A percentile compares a stretch with the other conserved stretches of the same genome.
These are phyloP conservation scores for Triplophysa siluroides DNA, from an alignment of 2,113 vertebrate species.

Conservation along the genomic window DNA sequence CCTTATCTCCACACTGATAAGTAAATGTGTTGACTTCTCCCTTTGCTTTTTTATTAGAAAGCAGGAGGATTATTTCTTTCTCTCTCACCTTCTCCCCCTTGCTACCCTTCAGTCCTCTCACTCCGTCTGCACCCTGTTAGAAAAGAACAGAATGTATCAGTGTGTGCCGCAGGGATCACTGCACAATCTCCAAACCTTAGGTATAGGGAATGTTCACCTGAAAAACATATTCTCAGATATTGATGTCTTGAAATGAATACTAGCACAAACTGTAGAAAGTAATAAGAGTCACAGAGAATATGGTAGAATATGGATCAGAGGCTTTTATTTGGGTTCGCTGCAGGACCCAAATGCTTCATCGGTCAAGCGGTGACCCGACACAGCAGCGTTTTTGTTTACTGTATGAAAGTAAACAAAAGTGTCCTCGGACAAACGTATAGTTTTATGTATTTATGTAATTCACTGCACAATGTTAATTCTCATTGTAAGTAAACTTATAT, in stretches of 20 bases:
- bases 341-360: no score
- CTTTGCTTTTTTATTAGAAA: conserved; percentile 17
- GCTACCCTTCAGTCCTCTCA: conserved; percentile 86
- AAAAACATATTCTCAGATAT: conserved; percentile 24
- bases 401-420: no score
- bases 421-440: no score
- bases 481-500: no score
- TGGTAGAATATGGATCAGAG: not conserved
- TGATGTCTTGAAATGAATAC: not conserved
- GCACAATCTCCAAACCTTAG: conserved; percentile 6
- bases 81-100: conserved; percentile 88
- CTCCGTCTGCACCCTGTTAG: conserved; percentile 84
- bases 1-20: conserved; percentile 49
- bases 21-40: conserved; percentile 5
- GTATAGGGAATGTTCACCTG: conserved; percentile 12
- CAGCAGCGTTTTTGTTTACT: no score
- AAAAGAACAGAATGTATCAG: conserved; percentile 47
- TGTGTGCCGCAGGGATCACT: not conserved
- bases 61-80: not conserved
- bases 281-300: conserved; percentile 3
- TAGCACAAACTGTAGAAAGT: conserved; percentile 5
- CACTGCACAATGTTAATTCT: no score
- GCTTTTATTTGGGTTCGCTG: not conserved
- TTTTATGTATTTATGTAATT: no score
- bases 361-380: no score